phyloP scores from a whole-genome alignment of 2,113 vertebrate species.

The Delphinus delphis region DNA sequence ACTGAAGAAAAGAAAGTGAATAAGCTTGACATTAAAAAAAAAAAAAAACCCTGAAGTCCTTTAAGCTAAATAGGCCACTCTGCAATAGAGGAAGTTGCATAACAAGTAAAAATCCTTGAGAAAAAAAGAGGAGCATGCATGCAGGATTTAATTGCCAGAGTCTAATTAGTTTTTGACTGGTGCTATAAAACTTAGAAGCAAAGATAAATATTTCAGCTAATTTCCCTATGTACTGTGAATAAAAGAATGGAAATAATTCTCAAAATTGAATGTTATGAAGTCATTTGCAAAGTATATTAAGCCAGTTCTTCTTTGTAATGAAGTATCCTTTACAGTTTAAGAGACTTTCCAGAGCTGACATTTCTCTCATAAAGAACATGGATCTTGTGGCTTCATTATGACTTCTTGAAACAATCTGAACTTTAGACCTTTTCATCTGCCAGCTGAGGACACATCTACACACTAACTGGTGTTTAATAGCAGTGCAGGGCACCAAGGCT shows the following conservation, averaged over 20 bases:
- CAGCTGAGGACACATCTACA: constrained; percentile 65
- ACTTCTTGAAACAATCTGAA: constrained; percentile 77
- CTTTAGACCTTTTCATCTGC: constrained; percentile 80
- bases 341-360: constrained; percentile 77
- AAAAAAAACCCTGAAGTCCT: background rate
- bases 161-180: constrained; percentile 78
- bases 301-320: constrained; percentile 82
- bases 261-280: constrained; percentile 84
- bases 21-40: background rate
- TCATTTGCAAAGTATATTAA: constrained; percentile 82
- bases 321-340: constrained; percentile 77
- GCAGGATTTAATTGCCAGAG: constrained; percentile 55
- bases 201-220: constrained; percentile 79
- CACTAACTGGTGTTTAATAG: constrained; percentile 35
- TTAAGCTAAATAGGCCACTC: constrained; percentile 25
- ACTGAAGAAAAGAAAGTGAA: background rate
- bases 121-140: background rate
- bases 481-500: constrained; percentile 29
- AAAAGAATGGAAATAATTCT: constrained; percentile 77
- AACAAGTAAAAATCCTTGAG: constrained; percentile 37
- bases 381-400: constrained; percentile 79
- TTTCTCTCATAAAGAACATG: constrained; percentile 75
- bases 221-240: constrained; percentile 75
- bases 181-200: constrained; percentile 73
- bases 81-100: background rate